Base-by-base conservation (phyloP, 1,140 invertebrate genomes). In the Contarinia nasturtii region DNA sequence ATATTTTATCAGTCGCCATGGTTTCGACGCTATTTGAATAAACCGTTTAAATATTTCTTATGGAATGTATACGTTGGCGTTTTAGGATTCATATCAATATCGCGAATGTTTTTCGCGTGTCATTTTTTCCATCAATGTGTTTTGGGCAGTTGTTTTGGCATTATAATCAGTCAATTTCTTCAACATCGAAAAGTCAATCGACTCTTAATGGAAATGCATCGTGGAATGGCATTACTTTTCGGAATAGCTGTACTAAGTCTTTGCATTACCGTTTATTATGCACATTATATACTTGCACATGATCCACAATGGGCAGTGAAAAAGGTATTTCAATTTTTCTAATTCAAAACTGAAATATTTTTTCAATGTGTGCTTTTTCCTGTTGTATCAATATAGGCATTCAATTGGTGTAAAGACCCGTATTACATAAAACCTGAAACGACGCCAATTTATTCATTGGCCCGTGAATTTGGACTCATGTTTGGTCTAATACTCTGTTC, bases 111-210 rank as follows among this genome's bases (percentile, higher is more conserved):
- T n/a, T 46, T 46, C 20, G 33, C 45, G 1, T 33, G 33, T 12
- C 45, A 46, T 21, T 46, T 46, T 40, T 46, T 46, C 12, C 45
- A 46, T 46, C 45, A 46, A 27, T 46, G 45, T 12, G 21, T 46
- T 12, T 15, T 46, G 19, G 45, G 45, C 14, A 18, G 11, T n/a
- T 12, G 34, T 4, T 11, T 46, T 20, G 45, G 45, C 15, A 20
- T 21, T 15, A 12, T 20, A 19, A 27, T 46, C 18, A 14, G 33
- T 17, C 22, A 19, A 18, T 45, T 34, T 40, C 7, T 40, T 7
- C 17, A n/a, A 12, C 14, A 40, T 15, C 37, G 17, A n/a, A 18
- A 40, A n/a, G 7, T 15, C 37, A 40, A 40, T 40, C 14, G 37
- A 40, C 12, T 15, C 37, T 5, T n/a, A 5, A n/a, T 14, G 17